Conservation (phyloP, 2,888 invertebrate species). For the Yponomeuta plumbellus region DNA sequence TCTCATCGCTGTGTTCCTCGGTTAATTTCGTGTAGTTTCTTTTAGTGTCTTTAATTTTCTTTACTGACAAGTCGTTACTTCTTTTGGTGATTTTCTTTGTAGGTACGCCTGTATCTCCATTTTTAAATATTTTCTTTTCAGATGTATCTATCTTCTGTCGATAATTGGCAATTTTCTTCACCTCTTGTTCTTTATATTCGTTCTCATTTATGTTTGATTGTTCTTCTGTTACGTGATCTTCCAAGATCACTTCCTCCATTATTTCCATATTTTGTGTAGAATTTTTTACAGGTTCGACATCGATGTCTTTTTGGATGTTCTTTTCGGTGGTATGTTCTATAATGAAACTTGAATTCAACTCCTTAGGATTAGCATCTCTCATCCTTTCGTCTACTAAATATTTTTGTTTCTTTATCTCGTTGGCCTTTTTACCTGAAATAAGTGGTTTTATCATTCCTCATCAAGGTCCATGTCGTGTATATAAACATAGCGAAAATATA, state of each 20-base stretch:
- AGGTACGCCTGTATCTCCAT: constrained; percentile 25
- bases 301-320: constrained; percentile 17
- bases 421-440: neutral
- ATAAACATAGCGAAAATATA: too few species aligned
- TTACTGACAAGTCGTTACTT: constrained; percentile 21
- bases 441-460: too few species aligned
- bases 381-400: constrained; percentile 29
- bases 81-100: constrained; percentile 23
- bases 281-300: constrained; percentile 14
- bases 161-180: neutral
- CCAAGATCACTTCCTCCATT: neutral
- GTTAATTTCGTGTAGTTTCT: neutral
- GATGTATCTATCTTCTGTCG: too few species aligned
- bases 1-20: constrained; percentile 36
- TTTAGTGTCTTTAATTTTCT: neutral
- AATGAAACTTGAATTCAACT: neutral
- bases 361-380: neutral
- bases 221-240: neutral
- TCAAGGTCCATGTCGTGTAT: too few species aligned
- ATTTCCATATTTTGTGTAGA: neutral
- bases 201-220: constrained; percentile 17
- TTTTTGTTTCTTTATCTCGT: neutral
- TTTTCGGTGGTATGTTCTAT: neutral
- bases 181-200: constrained; percentile 18
- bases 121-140: constrained; percentile 5